Base-by-base conservation (phyloP, 2,113 vertebrate genomes). In the Butorides virescens region DNA sequence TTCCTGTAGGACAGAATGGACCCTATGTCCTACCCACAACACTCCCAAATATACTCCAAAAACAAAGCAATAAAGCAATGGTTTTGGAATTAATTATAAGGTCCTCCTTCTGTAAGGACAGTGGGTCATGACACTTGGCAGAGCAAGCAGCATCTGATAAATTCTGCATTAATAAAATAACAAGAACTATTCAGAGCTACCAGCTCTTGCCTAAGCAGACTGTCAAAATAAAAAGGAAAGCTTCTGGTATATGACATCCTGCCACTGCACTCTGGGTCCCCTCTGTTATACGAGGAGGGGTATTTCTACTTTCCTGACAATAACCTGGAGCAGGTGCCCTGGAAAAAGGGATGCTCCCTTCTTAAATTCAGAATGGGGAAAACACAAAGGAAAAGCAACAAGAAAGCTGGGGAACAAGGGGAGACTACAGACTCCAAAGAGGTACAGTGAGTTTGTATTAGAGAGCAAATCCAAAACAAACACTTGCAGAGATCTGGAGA, bases 381-480 rank as follows among this genome's bases (percentile, higher is more conserved):
- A 81, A 77, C 15, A 46, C 15, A 66, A 72, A 67, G 21, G 15
- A 76, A 90, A 86, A 52, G 22, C 47, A 81, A 50, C 14, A 46
- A 44, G 32, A 52, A 86, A 66, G 42, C 12, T 56, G 42, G 11
- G 56, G 42, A 85, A 85, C 14, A 61, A 62, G 42, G 12, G n/a
- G 71, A 71, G 46, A 66, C 52, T 61, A 76, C 30, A 55, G 56
- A 78, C 20, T 74, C 27, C 32, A 13, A 46, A 59, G 74, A 81
- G 9, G 8, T 53, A 82, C 42, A 50, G 36, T 19, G n/a, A 82
- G 39, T 34, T 72, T 42, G 14, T 42, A 49, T 13, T 16, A 47
- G 29, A 86, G 71, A 72, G 56, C 15, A 92, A 92, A 92, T 46
- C 42, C 86, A 95, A 90, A 93, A 32, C n/a, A 92, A 95, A 78